Conservation (phyloP, 1,140 invertebrate genomes). For the Cotesia chilonis region DNA sequence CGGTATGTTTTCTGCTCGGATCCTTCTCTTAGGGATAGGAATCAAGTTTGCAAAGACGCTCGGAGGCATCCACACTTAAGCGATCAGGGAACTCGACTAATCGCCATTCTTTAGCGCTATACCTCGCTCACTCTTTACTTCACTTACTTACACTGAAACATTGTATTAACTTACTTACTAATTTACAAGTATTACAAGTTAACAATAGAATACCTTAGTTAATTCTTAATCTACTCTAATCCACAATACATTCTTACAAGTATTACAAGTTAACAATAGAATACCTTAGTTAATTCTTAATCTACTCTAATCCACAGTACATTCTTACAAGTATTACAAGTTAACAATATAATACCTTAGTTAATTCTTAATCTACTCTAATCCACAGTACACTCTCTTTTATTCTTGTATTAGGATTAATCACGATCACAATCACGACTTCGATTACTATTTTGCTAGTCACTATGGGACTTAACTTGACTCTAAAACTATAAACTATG, state of each 20-base stretch:
- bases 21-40: background rate
- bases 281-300: too few species aligned
- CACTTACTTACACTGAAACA: background rate
- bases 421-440: background rate
- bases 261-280: background rate
- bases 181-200: background rate
- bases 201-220: too few species aligned
- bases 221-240: too few species aligned
- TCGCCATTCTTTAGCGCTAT: slow-evolving; percentile 36
- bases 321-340: background rate
- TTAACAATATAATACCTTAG: background rate
- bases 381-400: too few species aligned
- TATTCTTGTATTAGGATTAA: too few species aligned
- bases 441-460: too few species aligned
- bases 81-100: slow-evolving; percentile 33
- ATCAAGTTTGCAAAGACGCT: slow-evolving; percentile 26
- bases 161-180: too few species aligned
- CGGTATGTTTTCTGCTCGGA: slow-evolving; percentile 9
- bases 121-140: slow-evolving; percentile 3
- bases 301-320: too few species aligned
- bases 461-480: too few species aligned
- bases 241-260: too few species aligned
- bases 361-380: background rate
- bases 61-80: slow-evolving; percentile 34
- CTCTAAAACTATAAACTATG: too few species aligned